These are phyloP conservation scores for Lagenorhynchus albirostris DNA, from an alignment of 2,113 vertebrate genomes.

Conservation along the genomic window DNA sequence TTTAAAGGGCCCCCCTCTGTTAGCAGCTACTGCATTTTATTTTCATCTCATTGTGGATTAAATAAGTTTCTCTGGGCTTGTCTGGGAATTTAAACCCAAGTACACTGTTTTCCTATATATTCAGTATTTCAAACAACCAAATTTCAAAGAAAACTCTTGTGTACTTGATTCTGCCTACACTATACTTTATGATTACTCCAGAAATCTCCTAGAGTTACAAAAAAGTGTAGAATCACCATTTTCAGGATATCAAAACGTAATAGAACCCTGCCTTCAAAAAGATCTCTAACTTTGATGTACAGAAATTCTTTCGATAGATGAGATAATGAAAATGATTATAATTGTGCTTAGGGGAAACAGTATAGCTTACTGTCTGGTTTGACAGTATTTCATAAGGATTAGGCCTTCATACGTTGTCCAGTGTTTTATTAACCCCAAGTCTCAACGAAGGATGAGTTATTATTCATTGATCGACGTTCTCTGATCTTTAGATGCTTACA, in stretches of 20 bases:
- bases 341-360: background rate
- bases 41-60: background rate
- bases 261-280: background rate
- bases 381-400: background rate
- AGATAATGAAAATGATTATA: slow-evolving; percentile 23
- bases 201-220: background rate
- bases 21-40: background rate
- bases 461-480: background rate
- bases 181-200: slow-evolving; percentile 13
- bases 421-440: background rate
- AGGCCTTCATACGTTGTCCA: background rate
- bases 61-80: background rate
- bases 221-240: background rate
- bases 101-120: background rate
- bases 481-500: background rate
- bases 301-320: slow-evolving; percentile 6
- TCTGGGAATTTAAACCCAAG: background rate
- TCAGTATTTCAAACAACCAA: background rate
- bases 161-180: background rate
- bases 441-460: background rate
- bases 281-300: background rate
- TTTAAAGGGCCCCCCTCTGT: background rate
- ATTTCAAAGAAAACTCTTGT: slow-evolving; percentile 3
- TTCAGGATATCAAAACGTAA: background rate
- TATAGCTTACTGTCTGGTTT: background rate